A percentile compares a stretch with the other conserved stretches of the same genome.
These are phyloP conservation scores for Oryzias javanicus DNA, from an alignment of 2,113 vertebrate genomes.

Conservation along the genomic window DNA sequence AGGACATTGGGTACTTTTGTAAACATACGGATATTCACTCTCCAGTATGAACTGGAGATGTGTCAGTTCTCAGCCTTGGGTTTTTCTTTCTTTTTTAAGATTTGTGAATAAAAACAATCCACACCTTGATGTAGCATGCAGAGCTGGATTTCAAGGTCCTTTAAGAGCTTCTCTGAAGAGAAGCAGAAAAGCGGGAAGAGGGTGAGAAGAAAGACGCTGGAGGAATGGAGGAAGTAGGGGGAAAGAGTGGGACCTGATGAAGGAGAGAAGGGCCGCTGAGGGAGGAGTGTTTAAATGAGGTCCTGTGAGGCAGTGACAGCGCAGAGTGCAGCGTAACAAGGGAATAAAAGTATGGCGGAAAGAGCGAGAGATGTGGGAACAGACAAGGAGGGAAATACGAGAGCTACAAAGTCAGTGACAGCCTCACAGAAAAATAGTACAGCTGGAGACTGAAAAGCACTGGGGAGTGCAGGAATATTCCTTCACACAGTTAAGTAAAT, in stretches of 20 bases:
- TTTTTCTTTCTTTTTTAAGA: constrained; percentile 21
- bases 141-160: constrained; percentile 54
- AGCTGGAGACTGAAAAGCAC: constrained; percentile 32
- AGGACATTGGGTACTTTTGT: not conserved
- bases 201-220: constrained; percentile 43
- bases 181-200: constrained; percentile 23
- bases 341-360: constrained; percentile 35
- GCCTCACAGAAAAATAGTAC: constrained; percentile 41
- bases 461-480: constrained; percentile 19
- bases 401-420: constrained; percentile 43
- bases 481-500: constrained; percentile 7
- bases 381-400: constrained; percentile 22
- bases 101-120: constrained; percentile 57
- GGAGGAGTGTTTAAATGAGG: constrained; percentile 50
- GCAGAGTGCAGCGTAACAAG: constrained; percentile 45
- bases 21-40: constrained; percentile 8
- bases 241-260: constrained; percentile 12
- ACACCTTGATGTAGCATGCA: constrained; percentile 44
- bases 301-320: constrained; percentile 53
- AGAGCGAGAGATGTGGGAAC: constrained; percentile 31
- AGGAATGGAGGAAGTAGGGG: constrained; percentile 35
- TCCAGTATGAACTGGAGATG: not conserved
- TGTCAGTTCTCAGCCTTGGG: constrained; percentile 44
- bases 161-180: constrained; percentile 58
- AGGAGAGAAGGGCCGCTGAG: constrained; percentile 19